Evolutionary conservation across 2,888 invertebrate species (phyloP), one percentile per base, ranked within the genome.

Genomic region (Dysmachus trigonus): DNA sequence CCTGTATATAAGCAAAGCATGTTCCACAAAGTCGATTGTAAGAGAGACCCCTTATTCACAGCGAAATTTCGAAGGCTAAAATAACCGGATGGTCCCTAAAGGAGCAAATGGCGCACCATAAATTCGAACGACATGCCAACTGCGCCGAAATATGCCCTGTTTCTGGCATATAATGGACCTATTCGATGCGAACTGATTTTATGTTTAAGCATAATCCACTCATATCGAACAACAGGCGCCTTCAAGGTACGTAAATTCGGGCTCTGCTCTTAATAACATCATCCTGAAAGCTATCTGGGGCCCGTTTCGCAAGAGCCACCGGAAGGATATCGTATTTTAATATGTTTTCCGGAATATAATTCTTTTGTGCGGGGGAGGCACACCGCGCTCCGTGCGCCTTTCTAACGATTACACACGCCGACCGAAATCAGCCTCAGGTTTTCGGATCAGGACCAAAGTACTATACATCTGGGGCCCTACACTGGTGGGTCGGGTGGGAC

Each of bases 241-340:
- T 77, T 77, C 77, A 77, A 77, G 77, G 77, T 77, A 77, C 47
- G 47, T 77, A 47, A 77, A 77, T 77, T 77, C 27, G 4, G 47
- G 27, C 38, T 27, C 35, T 47, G 27, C 77, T 47, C 22, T 62
- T 47, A 77, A 77, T 77, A 77, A 77, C 77, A 77, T 77, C 22
- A 77, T 47, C 47, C 13, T 77, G 22, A 76, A 41, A 47, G 27
- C 30, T n/a, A 62, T 62, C 18, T 62, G 18, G 27, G n/a, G 62
- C 22, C 2, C 8, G 27, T 10, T 62, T 2, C 62, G 7, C n/a
- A n/a, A 62, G 22, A 62, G 62, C 18, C 47, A n/a, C 62, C 62
- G 62, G 62, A 62, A 62, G 30, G 77, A 77, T 77, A 47, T 77
- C 47, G 47, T 77, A 27, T 47, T 41, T 22, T 47, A 31, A 77